Percentiles rank a stretch among this genome's conserved stretches.
These are phyloP conservation scores for Drosophila miranda DNA, from an alignment of 1,140 invertebrate genomes.

Conservation along the genomic window DNA sequence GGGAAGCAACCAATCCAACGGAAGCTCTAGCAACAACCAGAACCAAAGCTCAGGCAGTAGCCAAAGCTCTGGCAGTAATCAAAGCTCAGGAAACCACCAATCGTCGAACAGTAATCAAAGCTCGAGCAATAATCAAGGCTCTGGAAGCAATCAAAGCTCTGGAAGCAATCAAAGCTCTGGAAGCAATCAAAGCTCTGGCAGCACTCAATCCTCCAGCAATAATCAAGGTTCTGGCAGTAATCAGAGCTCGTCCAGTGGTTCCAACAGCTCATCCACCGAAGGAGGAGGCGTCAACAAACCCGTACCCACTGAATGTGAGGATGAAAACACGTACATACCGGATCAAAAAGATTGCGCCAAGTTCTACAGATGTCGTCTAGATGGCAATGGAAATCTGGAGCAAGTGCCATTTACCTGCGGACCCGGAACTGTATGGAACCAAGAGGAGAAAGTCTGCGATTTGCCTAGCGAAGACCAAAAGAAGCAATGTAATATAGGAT, in stretches of 20 bases:
- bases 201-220: constrained; percentile 35
- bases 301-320: constrained; percentile 83
- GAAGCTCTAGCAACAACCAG: constrained; percentile 38
- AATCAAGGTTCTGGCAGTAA: constrained; percentile 36
- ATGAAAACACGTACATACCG: constrained; percentile 78
- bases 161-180: constrained; percentile 45
- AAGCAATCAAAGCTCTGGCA: constrained; percentile 47
- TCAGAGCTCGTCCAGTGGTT: constrained; percentile 21
- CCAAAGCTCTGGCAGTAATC: constrained; percentile 15
- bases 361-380: constrained; percentile 87
- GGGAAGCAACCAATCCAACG: constrained; percentile 16
- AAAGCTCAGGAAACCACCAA: constrained; percentile 5
- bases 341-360: constrained; percentile 83
- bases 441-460: constrained; percentile 82
- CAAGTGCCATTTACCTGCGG: constrained; percentile 86
- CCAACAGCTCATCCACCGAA: constrained; percentile 20
- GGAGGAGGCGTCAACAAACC: neutral
- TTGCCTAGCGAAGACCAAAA: constrained; percentile 84
- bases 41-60: constrained; percentile 21
- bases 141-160: constrained; percentile 33
- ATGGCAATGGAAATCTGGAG: constrained; percentile 83
- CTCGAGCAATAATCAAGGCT: constrained; percentile 40
- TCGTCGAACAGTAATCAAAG: constrained; percentile 12
- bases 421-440: constrained; percentile 84
- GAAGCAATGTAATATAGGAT: constrained; percentile 84